Conservation (phyloP, 2,113 vertebrate genomes). For the Pardalotus punctatus region DNA sequence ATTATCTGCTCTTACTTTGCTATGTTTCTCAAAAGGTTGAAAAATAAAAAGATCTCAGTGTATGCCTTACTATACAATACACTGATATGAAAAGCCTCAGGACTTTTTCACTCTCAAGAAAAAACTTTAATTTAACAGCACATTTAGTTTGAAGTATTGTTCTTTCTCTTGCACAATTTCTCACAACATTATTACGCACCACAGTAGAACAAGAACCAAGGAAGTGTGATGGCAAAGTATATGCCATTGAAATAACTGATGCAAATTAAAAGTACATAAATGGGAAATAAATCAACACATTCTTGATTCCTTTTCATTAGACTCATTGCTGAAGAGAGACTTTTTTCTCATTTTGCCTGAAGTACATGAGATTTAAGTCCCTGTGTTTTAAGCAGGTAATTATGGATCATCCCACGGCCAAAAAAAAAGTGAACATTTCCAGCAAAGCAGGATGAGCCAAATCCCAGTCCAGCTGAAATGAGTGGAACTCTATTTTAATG, state of each 20-base stretch:
- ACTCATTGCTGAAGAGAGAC: not conserved
- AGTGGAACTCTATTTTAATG: not conserved
- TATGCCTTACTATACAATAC: not conserved
- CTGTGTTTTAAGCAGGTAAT: not conserved
- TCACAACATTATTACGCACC: not conserved
- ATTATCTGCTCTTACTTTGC: conserved; percentile 29
- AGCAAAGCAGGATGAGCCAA: not conserved
- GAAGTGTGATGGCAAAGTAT: not conserved
- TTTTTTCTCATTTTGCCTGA: not conserved
- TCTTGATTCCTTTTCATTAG: not conserved
- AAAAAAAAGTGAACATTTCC: not conserved
- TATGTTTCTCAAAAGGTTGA: not conserved
- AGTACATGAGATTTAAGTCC: not conserved
- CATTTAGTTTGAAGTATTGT: conserved; percentile 52
- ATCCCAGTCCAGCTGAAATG: not conserved
- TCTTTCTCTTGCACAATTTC: conserved; percentile 5
- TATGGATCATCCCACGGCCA: not conserved
- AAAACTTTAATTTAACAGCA: conserved; percentile 40
- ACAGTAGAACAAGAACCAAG: not conserved
- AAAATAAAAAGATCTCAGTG: not conserved
- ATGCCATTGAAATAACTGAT: not conserved
- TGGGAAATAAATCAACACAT: not conserved
- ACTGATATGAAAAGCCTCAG: conserved; percentile 14
- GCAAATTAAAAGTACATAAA: not conserved
- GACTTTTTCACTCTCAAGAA: conserved; percentile 23